A percentile compares a stretch with the other conserved stretches of the same genome.
Evolutionary conservation across 2,888 invertebrate genomes (phyloP).

Genomic region (Itoplectis maculator): DNA sequence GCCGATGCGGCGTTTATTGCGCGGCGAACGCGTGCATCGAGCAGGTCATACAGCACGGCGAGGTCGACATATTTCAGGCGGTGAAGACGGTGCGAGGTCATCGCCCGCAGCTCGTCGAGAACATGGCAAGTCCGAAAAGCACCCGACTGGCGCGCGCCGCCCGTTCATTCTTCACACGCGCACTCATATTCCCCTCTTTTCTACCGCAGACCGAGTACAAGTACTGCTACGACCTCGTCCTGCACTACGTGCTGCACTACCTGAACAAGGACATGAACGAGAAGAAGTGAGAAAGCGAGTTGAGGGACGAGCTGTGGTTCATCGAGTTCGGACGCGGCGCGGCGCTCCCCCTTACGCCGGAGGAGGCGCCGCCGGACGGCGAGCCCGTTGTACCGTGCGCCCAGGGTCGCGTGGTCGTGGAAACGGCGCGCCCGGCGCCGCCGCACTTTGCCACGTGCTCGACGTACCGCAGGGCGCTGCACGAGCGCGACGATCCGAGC

Average conservation of each 20-base stretch:
- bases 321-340: constrained; percentile 90
- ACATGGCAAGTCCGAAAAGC: constrained; percentile 88
- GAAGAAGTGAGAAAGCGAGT: constrained; percentile 93
- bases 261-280: constrained; percentile 95
- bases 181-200: constrained; percentile 58
- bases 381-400: constrained; percentile 83
- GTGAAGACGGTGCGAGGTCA: constrained; percentile 98
- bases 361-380: constrained; percentile 86
- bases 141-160: constrained; percentile 18
- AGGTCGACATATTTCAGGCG: constrained; percentile 99
- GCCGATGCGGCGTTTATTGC: constrained; percentile 98
- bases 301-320: constrained; percentile 91
- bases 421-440: constrained; percentile 80
- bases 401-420: constrained; percentile 82
- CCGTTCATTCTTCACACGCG: constrained; percentile 17
- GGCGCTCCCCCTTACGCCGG: constrained; percentile 89
- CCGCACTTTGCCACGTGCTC: constrained; percentile 83
- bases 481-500: constrained; percentile 56
- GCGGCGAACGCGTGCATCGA: constrained; percentile 99
- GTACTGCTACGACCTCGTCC: constrained; percentile 97
- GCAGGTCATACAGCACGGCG: constrained; percentile 98
- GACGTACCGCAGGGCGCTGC: constrained; percentile 75
- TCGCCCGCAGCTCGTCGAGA: constrained; percentile 97
- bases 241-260: constrained; percentile 97
- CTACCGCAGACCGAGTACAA: constrained; percentile 96